phyloP scores from a whole-genome alignment of 2,113 vertebrate species.

The Pollachius pollachius region DNA sequence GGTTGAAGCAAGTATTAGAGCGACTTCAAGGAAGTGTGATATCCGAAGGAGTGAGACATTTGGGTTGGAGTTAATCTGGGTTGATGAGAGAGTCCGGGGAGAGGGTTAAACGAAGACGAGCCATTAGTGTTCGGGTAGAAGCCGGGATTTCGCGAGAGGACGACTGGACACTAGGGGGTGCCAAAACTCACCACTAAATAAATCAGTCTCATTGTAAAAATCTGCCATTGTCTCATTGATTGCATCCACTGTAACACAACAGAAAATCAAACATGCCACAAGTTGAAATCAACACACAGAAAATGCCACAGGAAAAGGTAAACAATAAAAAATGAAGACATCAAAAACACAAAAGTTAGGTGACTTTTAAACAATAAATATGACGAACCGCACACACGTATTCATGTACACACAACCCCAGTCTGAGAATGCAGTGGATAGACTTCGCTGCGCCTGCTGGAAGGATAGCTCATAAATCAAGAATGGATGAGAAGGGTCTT shows the following conservation, averaged over 20 bases:
- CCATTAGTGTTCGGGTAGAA: constrained; percentile 76
- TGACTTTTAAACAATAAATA: neutral
- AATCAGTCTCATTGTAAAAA: constrained; percentile 99
- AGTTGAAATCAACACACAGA: constrained; percentile 52
- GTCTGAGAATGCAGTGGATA: neutral
- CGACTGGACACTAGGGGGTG: constrained; percentile 79
- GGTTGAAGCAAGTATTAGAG: too few species aligned
- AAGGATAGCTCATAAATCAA: neutral
- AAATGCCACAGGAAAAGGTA: constrained; percentile 21
- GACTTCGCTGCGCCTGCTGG: too few species aligned
- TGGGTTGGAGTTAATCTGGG: too few species aligned
- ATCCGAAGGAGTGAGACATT: too few species aligned
- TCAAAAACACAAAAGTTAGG: constrained; percentile 24
- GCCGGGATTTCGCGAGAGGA: constrained; percentile 61
- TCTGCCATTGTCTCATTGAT: constrained; percentile 99
- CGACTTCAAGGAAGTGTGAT: too few species aligned
- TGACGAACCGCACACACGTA: neutral
- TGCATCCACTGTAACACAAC: constrained; percentile 99
- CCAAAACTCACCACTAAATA: constrained; percentile 98
- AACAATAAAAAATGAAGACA: constrained; percentile 26
- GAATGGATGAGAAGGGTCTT: constrained; percentile 39
- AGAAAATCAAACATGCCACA: constrained; percentile 83
- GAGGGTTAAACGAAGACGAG: constrained; percentile 14
- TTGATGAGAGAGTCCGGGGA: neutral
- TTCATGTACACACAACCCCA: neutral